These are phyloP conservation scores for Trichomalopsis sarcophagae DNA, from an alignment of 1,140 invertebrate species.

Conservation along the genomic window DNA sequence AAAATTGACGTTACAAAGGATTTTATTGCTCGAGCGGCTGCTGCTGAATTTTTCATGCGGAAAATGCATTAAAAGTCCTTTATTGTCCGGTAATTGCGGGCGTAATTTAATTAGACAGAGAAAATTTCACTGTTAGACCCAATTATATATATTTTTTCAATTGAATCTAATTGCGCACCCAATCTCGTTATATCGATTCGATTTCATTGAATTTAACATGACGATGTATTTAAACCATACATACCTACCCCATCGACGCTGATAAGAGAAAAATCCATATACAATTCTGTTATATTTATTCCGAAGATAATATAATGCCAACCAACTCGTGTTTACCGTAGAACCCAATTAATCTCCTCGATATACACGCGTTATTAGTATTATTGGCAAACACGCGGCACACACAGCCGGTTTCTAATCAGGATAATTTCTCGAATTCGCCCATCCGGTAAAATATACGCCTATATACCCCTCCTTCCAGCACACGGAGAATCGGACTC, in stretches of 20 bases:
- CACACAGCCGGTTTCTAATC: neutral
- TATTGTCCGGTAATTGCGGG: neutral
- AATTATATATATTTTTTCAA: neutral
- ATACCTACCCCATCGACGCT: too few species aligned
- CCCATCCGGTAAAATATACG: too few species aligned
- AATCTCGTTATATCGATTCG: neutral
- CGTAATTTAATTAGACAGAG: neutral
- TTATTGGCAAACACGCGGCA: too few species aligned
- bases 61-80: neutral
- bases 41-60: neutral
- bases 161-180: neutral
- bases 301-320: neutral
- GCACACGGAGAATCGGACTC: neutral
- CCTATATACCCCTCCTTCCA: too few species aligned
- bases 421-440: neutral
- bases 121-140: neutral
- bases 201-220: neutral
- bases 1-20: constrained; percentile 5
- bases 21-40: neutral
- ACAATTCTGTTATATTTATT: neutral
- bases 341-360: neutral
- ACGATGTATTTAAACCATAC: neutral
- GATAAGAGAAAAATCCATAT: neutral
- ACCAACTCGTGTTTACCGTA: neutral
- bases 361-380: too few species aligned